Base-by-base conservation (phyloP, 2,888 invertebrate genomes). In the Agrilus biguttatus region DNA sequence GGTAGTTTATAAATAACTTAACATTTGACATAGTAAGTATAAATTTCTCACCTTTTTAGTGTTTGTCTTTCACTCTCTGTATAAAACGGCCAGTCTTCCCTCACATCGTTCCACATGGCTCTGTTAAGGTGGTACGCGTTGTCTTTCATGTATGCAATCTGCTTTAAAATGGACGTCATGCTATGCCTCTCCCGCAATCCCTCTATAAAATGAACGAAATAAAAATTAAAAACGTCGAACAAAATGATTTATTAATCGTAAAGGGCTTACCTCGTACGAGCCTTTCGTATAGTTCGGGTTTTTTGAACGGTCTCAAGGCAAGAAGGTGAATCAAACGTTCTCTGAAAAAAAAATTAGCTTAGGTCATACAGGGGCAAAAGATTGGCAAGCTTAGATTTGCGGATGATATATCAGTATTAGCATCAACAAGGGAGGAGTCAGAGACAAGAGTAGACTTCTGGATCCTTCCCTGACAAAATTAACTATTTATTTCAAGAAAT, bases 21-120 rank as follows among this genome's bases (percentile, higher is more conserved):
- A 3, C 2, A 17, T 17, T 4, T 17, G 17, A 4, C 17, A 17
- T 17, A 4, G 17, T 17, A 4, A 4, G 17, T 17, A 2, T 17
- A 17, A 17, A 17, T 17, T 10, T 8, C 10, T 28, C 10, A 83
- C 84, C 86, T 80, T 74, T 89, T 91, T 61, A 93, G 75, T 67
- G 84, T 78, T 61, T 86, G 82, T 65, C 78, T 77, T 65, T 95
- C 93, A 60, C 87, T 84, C 56, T 92, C 91, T 14, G 83, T 78
- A 63, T 91, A 95, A 71, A 85, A 92, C 48, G 89, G 88, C 93
- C 95, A 95, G 62, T 88, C 86, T 60, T 87, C 87, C 56, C 88
- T 83, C 51, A 92, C 89, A 63, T 95, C 93, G 63, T 85, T 87
- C 89, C 91, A 95, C 59, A 86, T 75, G 60, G 83, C 80, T 60